These are phyloP conservation scores for Leucoptera coffeella DNA, from an alignment of 2,888 invertebrate species.

Conservation along the genomic window DNA sequence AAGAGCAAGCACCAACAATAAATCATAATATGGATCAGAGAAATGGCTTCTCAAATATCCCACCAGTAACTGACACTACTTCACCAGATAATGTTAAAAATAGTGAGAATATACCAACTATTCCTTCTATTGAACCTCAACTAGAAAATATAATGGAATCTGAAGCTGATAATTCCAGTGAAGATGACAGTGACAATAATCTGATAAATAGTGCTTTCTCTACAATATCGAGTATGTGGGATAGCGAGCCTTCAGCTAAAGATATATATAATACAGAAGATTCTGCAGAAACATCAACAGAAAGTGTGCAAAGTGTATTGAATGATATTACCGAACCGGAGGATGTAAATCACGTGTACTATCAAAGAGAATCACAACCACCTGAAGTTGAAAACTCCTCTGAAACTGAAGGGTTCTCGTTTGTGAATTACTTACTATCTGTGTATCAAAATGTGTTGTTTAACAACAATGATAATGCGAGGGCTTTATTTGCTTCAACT, in stretches of 20 bases:
- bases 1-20: no score
- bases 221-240: conserved; percentile 27
- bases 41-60: no score
- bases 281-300: background rate
- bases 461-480: conserved; percentile 24
- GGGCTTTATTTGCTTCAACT: conserved; percentile 26
- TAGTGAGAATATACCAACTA: no score
- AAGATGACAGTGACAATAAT: conserved; percentile 15
- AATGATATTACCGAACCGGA: conserved; percentile 5
- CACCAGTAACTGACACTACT: no score
- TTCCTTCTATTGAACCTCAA: conserved; percentile 7
- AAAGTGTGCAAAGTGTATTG: conserved; percentile 1
- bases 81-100: no score
- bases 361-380: conserved; percentile 1
- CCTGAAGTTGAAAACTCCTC: conserved; percentile 12
- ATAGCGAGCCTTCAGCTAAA: conserved; percentile 14
- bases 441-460: conserved; percentile 23
- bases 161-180: conserved; percentile 3
- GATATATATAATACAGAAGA: conserved; percentile 15
- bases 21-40: no score
- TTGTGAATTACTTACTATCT: conserved; percentile 21
- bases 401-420: conserved; percentile 29
- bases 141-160: conserved; percentile 5
- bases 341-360: conserved; percentile 9
- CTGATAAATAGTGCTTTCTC: conserved; percentile 24